phyloP scores from a whole-genome alignment of 2,113 vertebrate species.

The Saguinus imperator region DNA sequence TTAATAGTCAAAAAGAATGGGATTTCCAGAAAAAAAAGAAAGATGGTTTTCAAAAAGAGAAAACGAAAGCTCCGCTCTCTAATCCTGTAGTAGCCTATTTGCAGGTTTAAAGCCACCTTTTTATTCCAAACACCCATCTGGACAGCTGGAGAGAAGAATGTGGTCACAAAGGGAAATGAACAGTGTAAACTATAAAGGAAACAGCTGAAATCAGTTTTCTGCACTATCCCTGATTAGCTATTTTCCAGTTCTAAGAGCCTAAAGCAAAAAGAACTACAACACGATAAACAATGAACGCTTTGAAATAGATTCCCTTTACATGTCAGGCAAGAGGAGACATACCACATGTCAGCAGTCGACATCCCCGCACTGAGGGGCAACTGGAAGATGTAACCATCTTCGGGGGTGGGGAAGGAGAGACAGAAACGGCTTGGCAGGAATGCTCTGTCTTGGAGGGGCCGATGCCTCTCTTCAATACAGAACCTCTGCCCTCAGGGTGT shows the following conservation, averaged over 20 bases:
- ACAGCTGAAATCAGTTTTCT: conserved; percentile 87
- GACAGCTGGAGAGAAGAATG: conserved; percentile 55
- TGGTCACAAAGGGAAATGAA: conserved; percentile 66
- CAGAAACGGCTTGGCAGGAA: background rate
- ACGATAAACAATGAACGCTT: conserved; percentile 85
- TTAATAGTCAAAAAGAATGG: background rate
- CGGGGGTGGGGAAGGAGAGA: background rate
- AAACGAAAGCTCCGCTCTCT: conserved; percentile 24
- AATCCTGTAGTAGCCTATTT: conserved; percentile 56
- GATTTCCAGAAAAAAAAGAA: background rate
- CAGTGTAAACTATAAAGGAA: conserved; percentile 77
- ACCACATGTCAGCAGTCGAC: conserved; percentile 75
- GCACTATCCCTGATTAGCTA: conserved; percentile 83
- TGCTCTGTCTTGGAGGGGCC: background rate
- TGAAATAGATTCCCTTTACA: conserved; percentile 83
- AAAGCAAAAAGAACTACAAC: conserved; percentile 82
- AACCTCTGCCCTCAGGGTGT: conserved; percentile 31
- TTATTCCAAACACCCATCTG: conserved; percentile 59
- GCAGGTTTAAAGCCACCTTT: conserved; percentile 68
- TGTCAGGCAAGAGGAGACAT: conserved; percentile 77
- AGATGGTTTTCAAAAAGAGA: conserved; percentile 38
- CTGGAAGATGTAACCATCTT: conserved; percentile 41
- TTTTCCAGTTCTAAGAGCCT: conserved; percentile 81
- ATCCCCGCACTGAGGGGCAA: conserved; percentile 73
- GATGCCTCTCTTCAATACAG: background rate